Base-by-base conservation (phyloP, 2,888 invertebrate genomes). In the Platynereis dumerilii region DNA sequence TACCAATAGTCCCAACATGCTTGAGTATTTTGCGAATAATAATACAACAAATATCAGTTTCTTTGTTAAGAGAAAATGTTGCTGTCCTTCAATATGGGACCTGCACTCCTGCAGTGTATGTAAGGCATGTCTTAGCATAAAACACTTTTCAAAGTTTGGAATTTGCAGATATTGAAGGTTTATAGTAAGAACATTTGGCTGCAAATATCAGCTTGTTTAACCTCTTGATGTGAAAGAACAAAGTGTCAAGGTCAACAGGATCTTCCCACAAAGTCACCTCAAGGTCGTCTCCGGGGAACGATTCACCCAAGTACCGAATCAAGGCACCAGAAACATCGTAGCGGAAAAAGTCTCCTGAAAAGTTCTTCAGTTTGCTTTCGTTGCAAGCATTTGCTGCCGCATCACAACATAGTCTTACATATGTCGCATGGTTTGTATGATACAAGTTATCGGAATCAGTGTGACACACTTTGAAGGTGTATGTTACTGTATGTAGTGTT, bases 221-320 rank as follows among this genome's bases (percentile, higher is more conserved):
- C 28, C 39, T 61, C 1, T 12, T 26, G 22, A 62, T 54, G 24
- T 57, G 44, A 42, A 62, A 62, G 29, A 56, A 44, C 28, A 62
- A 22, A 2, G 20, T 27, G 20, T 57, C 5, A 27, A 22, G 24
- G 20, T 27, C 20, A 1, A 10, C 15, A 10, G 17, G 22, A 39
- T 61, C 61, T n/a, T 56, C 56, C 62, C 62, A 62, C 45, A 29
- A 56, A 10, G 5, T 20, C n/a, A 62, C 42, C 12, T 62, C 45
- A 10, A 62, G 12, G 12, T 12, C 45, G 44, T 62, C 62, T 20
- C 28, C 45, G 20, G 55, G 39, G 48, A 57, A 57, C 5, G 27
- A 44, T 45, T 62, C 62, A 10, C 44, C 56, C 27, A 52, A 52
- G 48, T 62, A 62, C 5, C 55, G 48, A 12, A 29, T 45, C 12